phyloP scores from a whole-genome alignment of 2,888 invertebrate genomes.

The Nomada ferruginata region DNA sequence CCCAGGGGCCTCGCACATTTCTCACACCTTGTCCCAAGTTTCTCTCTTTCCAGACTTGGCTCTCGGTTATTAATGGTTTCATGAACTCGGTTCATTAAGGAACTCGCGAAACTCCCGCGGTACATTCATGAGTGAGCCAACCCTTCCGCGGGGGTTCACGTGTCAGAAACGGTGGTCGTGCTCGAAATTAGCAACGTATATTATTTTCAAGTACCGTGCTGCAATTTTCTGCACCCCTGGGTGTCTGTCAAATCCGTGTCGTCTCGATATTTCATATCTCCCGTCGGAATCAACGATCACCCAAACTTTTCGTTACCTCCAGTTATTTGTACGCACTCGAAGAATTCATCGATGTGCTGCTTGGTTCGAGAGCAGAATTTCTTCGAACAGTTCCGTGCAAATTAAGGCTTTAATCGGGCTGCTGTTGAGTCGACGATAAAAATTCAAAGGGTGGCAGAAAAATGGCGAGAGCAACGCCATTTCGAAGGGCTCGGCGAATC shows the following conservation, averaged over 20 bases:
- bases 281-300: too few species aligned
- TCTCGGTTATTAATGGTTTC: constrained; percentile 82
- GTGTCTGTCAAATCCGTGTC: neutral
- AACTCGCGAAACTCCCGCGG: constrained; percentile 68
- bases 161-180: constrained; percentile 52
- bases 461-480: neutral
- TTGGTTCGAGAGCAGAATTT: neutral
- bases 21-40: constrained; percentile 15
- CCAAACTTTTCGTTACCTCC: too few species aligned
- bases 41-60: constrained; percentile 52
- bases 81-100: constrained; percentile 82
- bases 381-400: neutral
- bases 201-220: constrained; percentile 44
- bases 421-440: neutral
- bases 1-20: constrained; percentile 34
- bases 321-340: neutral
- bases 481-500: neutral
- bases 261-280: neutral
- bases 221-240: constrained; percentile 10
- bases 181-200: constrained; percentile 63
- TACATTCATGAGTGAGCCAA: constrained; percentile 64
- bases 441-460: neutral
- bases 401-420: neutral
- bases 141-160: constrained; percentile 34
- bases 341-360: neutral